These are phyloP conservation scores for Chironex yamaguchii DNA, from an alignment of 30 jellyfish, hydroid and myxozoan species.

Conservation along the genomic window DNA sequence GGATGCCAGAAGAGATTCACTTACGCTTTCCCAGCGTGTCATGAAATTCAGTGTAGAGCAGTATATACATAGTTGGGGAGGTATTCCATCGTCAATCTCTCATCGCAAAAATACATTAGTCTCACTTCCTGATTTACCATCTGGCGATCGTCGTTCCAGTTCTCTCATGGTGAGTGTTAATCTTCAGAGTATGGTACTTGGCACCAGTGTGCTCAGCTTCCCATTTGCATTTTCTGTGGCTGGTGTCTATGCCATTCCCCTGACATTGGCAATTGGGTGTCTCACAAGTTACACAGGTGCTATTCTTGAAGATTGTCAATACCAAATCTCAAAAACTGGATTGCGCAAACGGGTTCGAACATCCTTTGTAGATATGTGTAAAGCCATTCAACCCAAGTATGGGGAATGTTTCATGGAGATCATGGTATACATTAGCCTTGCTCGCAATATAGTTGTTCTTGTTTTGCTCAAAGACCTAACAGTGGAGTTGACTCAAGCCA, in stretches of 20 bases:
- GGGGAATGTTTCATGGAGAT: constrained; percentile 61
- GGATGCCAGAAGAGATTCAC: no score
- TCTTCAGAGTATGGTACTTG: constrained; percentile 80
- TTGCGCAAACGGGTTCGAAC: constrained; percentile 62
- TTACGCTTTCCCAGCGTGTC: no score
- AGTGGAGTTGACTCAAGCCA: constrained; percentile 8
- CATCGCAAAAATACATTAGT: no score
- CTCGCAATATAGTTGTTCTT: constrained; percentile 61
- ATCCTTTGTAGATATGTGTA: constrained; percentile 64
- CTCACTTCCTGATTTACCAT: constrained; percentile 73
- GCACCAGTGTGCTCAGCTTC: constrained; percentile 75
- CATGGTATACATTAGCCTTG: constrained; percentile 50
- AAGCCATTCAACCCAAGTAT: constrained; percentile 11
- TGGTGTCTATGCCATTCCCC: constrained; percentile 71
- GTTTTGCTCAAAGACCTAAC: constrained; percentile 69
- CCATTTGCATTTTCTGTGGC: constrained; percentile 70
- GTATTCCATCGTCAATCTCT: no score
- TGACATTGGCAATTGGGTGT: constrained; percentile 57
- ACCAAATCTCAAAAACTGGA: constrained; percentile 51
- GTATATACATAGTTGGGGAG: no score
- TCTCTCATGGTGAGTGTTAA: constrained; percentile 63
- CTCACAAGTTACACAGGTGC: constrained; percentile 53
- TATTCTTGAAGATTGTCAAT: constrained; percentile 67
- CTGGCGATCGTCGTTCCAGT: constrained; percentile 76
- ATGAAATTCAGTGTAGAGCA: no score